Evolutionary conservation across 2,113 vertebrate species (phyloP), one percentile per base, ranked within the genome.

Genomic region (Bufo gargarizans): DNA sequence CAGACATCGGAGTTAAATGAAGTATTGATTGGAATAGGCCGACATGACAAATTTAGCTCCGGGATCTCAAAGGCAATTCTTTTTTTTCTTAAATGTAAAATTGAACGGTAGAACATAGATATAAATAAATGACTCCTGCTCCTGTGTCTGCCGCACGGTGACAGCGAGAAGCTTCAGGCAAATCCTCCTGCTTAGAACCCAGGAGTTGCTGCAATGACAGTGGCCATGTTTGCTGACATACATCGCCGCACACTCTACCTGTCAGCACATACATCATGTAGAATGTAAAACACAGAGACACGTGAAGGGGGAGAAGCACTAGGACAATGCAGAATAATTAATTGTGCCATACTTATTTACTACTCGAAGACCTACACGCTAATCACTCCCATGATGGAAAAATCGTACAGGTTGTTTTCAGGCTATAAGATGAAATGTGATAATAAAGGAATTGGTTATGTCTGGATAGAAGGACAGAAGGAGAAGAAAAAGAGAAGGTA

Each of bases 1-100:
- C 77, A 58, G 77, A 80, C 55, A 80, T n/a, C 3, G 22, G n/a
- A 17, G 53, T 80, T 58, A 80, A 80, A 80, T 80, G 77, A 80
- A 58, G 77, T 80, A 80, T 80, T 80, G 77, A 80, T 80, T 59
- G 33, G 43, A 3, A 17, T 22, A 43, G 22, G 55, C 77, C 13
- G 55, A 80, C 53, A 6, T 6, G 77, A 53, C 77, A 80, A 33
- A 8, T 43, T 43, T 79, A 13, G 11, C 77, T 14, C 12, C n/a
- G 5, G 8, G n/a, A 80, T 43, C n/a, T 12, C 17, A 56, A 22
- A 43, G 77, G 17, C 49, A 22, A 11, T 78, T 78, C 3, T 76
- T 74, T 79, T 76, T 58, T 58, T 58, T 13, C 22, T 14, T 74
- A 47, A 49, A 83, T 83, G 47, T 61, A 69, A 50, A 53, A 53